phyloP scores from a whole-genome alignment of 2,888 invertebrate species.

The Orchesella flavescens region DNA sequence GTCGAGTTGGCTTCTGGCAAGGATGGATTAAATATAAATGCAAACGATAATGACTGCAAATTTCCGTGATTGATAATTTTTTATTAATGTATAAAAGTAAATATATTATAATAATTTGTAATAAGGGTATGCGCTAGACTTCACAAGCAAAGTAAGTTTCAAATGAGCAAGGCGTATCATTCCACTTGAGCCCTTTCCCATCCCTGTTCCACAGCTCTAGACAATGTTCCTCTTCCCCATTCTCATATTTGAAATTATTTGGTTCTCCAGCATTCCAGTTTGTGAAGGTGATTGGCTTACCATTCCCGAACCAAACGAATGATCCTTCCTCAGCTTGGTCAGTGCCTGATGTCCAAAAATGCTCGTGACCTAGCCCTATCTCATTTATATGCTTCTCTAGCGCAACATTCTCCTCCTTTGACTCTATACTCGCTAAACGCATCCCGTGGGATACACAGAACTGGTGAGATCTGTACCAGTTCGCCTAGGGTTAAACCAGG shows the following conservation, averaged over 20 bases:
- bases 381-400: slow-evolving; percentile 92
- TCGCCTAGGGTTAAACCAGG: slow-evolving; percentile 81
- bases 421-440: slow-evolving; percentile 91
- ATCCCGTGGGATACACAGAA: slow-evolving; percentile 94
- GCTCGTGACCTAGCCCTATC: slow-evolving; percentile 92
- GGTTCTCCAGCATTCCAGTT: slow-evolving; percentile 80
- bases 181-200: slow-evolving; percentile 93
- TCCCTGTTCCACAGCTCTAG: slow-evolving; percentile 89
- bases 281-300: slow-evolving; percentile 68
- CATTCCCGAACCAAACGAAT: slow-evolving; percentile 70
- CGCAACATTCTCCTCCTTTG: slow-evolving; percentile 92
- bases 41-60: too few species aligned
- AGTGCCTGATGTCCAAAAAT: slow-evolving; percentile 77
- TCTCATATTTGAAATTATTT: slow-evolving; percentile 93
- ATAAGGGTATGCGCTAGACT: slow-evolving; percentile 76
- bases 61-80: too few species aligned
- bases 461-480: slow-evolving; percentile 93
- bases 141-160: slow-evolving; percentile 95
- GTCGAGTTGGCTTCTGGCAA: too few species aligned
- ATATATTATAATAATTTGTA: too few species aligned
- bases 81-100: too few species aligned
- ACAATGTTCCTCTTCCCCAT: slow-evolving; percentile 94
- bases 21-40: too few species aligned
- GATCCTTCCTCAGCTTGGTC: slow-evolving; percentile 69
- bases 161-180: slow-evolving; percentile 93